A percentile compares a stretch with the other conserved stretches of the same genome.
Conservation (phyloP, 2,888 invertebrate genomes). For the Cataglyphis cursor region DNA sequence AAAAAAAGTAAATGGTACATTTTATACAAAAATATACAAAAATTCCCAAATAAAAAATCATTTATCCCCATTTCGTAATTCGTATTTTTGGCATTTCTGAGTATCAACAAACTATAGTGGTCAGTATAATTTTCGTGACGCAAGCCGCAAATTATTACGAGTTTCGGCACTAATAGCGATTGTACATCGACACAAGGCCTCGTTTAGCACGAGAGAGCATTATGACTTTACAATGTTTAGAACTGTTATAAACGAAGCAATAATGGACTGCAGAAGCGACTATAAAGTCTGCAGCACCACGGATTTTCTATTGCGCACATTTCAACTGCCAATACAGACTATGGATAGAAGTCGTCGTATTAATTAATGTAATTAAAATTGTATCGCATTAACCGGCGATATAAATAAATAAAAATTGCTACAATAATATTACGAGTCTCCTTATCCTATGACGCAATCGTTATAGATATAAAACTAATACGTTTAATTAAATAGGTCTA, state of each 20-base stretch:
- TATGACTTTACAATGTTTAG: conserved; percentile 85
- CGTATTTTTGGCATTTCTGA: conserved; percentile 33
- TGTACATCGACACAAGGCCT: conserved; percentile 73
- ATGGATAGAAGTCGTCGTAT: neutral
- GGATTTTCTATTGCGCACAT: conserved; percentile 36
- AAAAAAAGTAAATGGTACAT: neutral
- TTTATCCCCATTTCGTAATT: conserved; percentile 11
- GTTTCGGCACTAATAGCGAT: conserved; percentile 63
- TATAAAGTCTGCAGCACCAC: conserved; percentile 74
- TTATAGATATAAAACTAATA: neutral
- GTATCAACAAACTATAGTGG: conserved; percentile 52
- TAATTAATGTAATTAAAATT: conserved; percentile 18
- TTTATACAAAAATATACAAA: neutral
- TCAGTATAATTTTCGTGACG: conserved; percentile 69
- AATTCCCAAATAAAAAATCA: neutral
- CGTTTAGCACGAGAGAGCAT: conserved; percentile 79
- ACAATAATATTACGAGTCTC: neutral
- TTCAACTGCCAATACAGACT: neutral
- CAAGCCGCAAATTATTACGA: conserved; percentile 77
- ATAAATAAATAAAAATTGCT: neutral
- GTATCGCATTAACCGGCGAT: neutral
- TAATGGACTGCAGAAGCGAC: conserved; percentile 86
- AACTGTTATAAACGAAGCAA: conserved; percentile 85
- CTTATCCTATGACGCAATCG: neutral
- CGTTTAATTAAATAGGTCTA: neutral